These are phyloP conservation scores for Philereme vetulata DNA, from an alignment of 2,888 invertebrate genomes.

Conservation along the genomic window DNA sequence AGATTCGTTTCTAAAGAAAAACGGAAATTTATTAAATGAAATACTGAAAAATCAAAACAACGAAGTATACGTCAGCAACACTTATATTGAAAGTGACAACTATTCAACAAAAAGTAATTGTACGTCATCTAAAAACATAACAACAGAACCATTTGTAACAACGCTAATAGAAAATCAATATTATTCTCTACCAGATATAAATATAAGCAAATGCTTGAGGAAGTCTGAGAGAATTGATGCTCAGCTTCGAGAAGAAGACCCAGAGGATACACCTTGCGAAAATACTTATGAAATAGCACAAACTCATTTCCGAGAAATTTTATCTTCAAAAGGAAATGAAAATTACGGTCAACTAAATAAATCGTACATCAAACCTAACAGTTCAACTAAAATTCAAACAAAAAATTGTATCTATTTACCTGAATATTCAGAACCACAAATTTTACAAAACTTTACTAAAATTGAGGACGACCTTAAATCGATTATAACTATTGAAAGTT, in stretches of 20 bases:
- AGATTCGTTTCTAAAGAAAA: slow-evolving; percentile 67
- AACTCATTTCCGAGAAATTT: slow-evolving; percentile 72
- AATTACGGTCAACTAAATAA: slow-evolving; percentile 76
- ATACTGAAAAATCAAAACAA: slow-evolving; percentile 60
- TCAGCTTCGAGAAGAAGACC: slow-evolving; percentile 84
- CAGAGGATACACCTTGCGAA: slow-evolving; percentile 73
- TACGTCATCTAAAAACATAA: slow-evolving; percentile 74
- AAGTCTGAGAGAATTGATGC: slow-evolving; percentile 89
- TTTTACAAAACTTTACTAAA: slow-evolving; percentile 68
- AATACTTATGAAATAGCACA: slow-evolving; percentile 76
- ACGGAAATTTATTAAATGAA: slow-evolving; percentile 65
- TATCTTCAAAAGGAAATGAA: slow-evolving; percentile 61
- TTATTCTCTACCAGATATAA: slow-evolving; percentile 88
- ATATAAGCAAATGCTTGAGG: slow-evolving; percentile 87
- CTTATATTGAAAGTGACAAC: slow-evolving; percentile 70
- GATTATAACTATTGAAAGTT: slow-evolving; percentile 75
- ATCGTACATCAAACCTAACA: slow-evolving; percentile 49
- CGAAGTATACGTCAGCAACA: slow-evolving; percentile 71
- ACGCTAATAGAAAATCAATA: slow-evolving; percentile 87
- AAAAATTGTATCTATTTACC: slow-evolving; percentile 55
- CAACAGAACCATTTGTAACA: slow-evolving; percentile 78
- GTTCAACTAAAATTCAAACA: slow-evolving; percentile 48
- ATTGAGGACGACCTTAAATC: slow-evolving; percentile 79
- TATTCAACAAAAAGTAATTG: slow-evolving; percentile 68
- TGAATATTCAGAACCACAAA: slow-evolving; percentile 64